Conservation (phyloP, 2,797 vertebrate species). For the Silurus lanzhouensis region DNA sequence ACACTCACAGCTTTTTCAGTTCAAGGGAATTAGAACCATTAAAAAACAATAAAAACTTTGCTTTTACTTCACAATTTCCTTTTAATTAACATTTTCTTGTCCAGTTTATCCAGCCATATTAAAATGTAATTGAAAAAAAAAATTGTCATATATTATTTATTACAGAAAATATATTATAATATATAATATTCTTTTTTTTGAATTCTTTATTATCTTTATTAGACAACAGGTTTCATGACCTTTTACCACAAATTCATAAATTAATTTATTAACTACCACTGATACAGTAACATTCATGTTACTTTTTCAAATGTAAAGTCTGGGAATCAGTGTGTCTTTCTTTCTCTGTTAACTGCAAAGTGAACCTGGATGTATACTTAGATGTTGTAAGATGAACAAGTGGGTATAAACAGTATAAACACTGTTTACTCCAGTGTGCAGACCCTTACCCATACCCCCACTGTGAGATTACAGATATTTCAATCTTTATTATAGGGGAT, state of each 20-base stretch:
- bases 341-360: background rate
- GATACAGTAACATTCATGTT: background rate
- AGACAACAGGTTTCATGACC: background rate
- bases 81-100: background rate
- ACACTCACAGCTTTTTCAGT: background rate
- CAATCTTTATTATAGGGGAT: slow-evolving; percentile 60
- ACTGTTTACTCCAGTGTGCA: slow-evolving; percentile 20
- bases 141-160: too few relatives aligned
- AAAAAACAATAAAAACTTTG: background rate
- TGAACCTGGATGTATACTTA: background rate
- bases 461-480: slow-evolving; percentile 59
- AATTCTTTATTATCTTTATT: background rate
- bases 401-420: slow-evolving; percentile 11
- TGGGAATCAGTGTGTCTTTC: background rate
- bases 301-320: background rate
- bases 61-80: background rate
- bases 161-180: background rate
- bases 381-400: background rate
- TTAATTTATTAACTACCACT: background rate
- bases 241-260: background rate
- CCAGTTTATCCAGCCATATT: background rate
- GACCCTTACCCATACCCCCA: slow-evolving; percentile 48
- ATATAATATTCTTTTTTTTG: background rate
- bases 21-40: background rate
- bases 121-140: background rate